Evolutionary conservation across 2,113 vertebrate genomes (phyloP).

Genomic region (Sylvia atricapilla): DNA sequence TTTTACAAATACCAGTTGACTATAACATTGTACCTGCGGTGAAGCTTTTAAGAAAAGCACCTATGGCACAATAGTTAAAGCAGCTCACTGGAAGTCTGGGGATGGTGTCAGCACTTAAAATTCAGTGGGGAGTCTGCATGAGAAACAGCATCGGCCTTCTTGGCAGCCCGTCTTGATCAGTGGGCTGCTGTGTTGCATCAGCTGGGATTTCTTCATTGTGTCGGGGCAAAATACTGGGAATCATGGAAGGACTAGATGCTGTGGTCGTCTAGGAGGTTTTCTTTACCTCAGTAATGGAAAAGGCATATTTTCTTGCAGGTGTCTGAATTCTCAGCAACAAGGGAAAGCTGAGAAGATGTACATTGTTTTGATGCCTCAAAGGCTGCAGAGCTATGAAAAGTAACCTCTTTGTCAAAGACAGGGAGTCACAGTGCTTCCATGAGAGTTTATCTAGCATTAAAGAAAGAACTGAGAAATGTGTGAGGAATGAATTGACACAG

Average conservation of each 20-base stretch:
- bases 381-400: background rate
- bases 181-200: background rate
- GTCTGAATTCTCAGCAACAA: background rate
- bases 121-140: background rate
- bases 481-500: background rate
- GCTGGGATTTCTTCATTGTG: background rate
- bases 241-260: background rate
- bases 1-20: background rate
- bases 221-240: background rate
- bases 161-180: background rate
- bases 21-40: background rate
- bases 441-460: background rate
- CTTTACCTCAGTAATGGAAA: background rate
- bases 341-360: background rate
- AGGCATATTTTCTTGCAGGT: background rate
- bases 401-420: background rate
- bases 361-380: background rate
- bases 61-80: background rate
- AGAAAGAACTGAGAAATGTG: background rate
- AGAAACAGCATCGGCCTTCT: background rate
- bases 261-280: background rate
- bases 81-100: background rate
- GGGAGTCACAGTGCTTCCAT: background rate
- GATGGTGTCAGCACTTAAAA: background rate
- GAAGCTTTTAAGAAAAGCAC: background rate